phyloP scores from a whole-genome alignment of 2,888 invertebrate genomes.

The Sthenelais limicola region DNA sequence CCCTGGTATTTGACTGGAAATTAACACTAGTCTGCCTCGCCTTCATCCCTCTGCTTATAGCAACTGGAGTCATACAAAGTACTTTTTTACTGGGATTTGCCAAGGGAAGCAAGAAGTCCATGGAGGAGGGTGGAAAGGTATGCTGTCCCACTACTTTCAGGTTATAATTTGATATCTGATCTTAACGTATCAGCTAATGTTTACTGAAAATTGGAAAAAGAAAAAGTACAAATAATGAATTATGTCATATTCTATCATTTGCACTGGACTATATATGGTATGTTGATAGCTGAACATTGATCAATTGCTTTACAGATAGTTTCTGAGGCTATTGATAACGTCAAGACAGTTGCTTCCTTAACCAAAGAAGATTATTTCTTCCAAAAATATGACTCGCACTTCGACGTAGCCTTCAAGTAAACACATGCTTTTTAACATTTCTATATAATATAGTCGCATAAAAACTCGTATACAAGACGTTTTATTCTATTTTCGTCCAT shows the following conservation, averaged over 20 bases:
- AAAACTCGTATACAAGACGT: no score
- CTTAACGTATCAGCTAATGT: background rate
- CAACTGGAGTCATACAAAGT: conserved; percentile 63
- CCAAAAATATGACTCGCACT: conserved; percentile 62
- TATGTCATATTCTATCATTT: no score
- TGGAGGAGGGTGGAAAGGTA: conserved; percentile 76
- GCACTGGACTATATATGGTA: no score
- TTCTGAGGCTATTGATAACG: conserved; percentile 56
- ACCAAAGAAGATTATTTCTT: conserved; percentile 70
- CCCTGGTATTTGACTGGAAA: conserved; percentile 73
- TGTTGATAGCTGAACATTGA: no score
- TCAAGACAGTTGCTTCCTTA: conserved; percentile 71
- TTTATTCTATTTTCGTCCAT: no score
- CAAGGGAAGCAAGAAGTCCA: conserved; percentile 70
- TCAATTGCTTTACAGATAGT: conserved; percentile 21
- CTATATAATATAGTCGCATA: no score
- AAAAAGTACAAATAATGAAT: no score
- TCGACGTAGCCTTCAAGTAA: conserved; percentile 68
- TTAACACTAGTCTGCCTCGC: conserved; percentile 71
- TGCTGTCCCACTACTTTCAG: no score
- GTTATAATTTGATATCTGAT: no score
- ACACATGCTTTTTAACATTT: no score
- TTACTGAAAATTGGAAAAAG: no score
- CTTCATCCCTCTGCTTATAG: conserved; percentile 72
- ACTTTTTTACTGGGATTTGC: conserved; percentile 56